Evolutionary conservation across 2,113 vertebrate species (phyloP).

Genomic region (Anolis sagrei): DNA sequence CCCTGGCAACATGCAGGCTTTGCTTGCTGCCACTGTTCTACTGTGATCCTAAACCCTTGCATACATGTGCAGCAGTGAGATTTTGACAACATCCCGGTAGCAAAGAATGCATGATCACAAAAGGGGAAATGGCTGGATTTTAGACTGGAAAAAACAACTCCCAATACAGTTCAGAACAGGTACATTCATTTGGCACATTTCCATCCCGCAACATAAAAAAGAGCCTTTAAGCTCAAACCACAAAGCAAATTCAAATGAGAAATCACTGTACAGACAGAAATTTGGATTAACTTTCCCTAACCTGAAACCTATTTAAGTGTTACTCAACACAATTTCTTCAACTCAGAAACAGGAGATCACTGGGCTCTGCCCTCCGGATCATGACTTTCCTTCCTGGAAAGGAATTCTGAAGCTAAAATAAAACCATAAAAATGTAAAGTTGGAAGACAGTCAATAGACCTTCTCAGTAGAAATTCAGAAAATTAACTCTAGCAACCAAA

Average conservation of each 20-base stretch:
- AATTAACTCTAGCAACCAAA: too few species aligned
- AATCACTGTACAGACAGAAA: neutral
- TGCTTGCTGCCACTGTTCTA: rapidly evolving
- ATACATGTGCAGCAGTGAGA: neutral
- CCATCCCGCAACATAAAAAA: neutral
- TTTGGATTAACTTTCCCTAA: too few species aligned
- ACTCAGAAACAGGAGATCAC: too few species aligned
- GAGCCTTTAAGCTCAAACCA: neutral
- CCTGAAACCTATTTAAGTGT: too few species aligned
- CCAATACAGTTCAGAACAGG: neutral
- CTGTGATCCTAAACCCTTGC: neutral
- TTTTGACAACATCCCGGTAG: neutral
- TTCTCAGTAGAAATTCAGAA: too few species aligned
- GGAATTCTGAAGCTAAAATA: too few species aligned
- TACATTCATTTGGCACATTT: neutral
- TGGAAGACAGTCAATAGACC: too few species aligned
- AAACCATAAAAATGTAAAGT: too few species aligned
- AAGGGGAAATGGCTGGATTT: neutral
- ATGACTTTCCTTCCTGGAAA: too few species aligned
- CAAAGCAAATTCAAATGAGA: neutral
- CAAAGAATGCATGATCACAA: neutral
- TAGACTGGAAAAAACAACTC: neutral
- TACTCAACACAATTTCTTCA: too few species aligned
- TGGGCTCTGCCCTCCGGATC: too few species aligned
- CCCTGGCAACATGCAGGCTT: constrained; percentile 20